These are phyloP conservation scores for Platycheirus rosarum DNA, from an alignment of 2,888 invertebrate genomes.

Conservation along the genomic window DNA sequence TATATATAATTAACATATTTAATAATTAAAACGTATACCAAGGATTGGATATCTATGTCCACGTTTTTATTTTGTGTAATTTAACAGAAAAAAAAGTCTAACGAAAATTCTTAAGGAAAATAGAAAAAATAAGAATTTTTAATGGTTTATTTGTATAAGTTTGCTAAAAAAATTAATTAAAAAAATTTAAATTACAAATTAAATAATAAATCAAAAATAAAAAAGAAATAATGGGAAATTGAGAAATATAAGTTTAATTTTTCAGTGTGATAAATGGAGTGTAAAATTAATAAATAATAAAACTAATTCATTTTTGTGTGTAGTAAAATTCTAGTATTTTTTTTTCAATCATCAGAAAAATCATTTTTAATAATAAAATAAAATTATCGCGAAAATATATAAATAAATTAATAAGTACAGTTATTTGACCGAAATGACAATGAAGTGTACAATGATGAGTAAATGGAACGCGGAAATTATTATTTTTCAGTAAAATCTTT, in stretches of 20 bases:
- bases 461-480: too few relatives aligned
- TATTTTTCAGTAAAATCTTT: too few relatives aligned
- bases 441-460: too few relatives aligned
- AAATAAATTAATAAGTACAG: too few relatives aligned
- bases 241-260: conserved; percentile 61
- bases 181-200: conserved; percentile 33
- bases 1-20: conserved; percentile 51
- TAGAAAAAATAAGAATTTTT: conserved; percentile 46
- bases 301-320: conserved; percentile 38
- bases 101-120: conserved; percentile 19
- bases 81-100: conserved; percentile 24
- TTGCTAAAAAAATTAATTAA: conserved; percentile 62
- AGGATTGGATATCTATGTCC: conserved; percentile 73
- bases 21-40: conserved; percentile 73
- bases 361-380: too few relatives aligned
- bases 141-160: conserved; percentile 49
- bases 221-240: conserved; percentile 41
- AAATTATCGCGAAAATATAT: too few relatives aligned
- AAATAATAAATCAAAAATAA: conserved; percentile 38
- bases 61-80: conserved; percentile 64
- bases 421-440: too few relatives aligned
- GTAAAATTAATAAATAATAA: conserved; percentile 35
- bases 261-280: conserved; percentile 69
- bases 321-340: conserved; percentile 49
- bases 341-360: not conserved